phyloP scores from a whole-genome alignment of 2,888 invertebrate species.

The Scaptomyza polygonia region DNA sequence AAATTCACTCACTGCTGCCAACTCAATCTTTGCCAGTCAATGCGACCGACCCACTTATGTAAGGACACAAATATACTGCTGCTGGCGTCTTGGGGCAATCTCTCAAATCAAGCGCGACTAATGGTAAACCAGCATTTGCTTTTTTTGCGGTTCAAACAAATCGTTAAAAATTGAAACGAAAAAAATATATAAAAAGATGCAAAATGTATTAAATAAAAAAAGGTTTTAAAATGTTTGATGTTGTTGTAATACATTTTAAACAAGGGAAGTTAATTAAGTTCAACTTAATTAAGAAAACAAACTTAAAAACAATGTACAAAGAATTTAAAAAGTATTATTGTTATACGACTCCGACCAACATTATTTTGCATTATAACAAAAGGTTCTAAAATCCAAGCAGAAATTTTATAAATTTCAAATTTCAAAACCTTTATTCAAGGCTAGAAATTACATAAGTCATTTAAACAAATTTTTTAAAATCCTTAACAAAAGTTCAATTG shows the following conservation, averaged over 20 bases:
- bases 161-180: slow-evolving; percentile 47
- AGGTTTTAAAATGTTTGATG: slow-evolving; percentile 33
- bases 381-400: no score
- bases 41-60: slow-evolving; percentile 43
- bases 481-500: slow-evolving; percentile 25
- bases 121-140: slow-evolving; percentile 37
- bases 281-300: no score
- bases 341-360: no score
- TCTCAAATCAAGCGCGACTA: slow-evolving; percentile 45
- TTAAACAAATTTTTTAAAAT: slow-evolving; percentile 6
- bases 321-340: no score
- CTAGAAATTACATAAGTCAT: slow-evolving; percentile 8
- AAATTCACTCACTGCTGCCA: slow-evolving; percentile 22
- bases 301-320: no score
- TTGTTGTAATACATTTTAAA: slow-evolving; percentile 21
- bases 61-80: slow-evolving; percentile 31
- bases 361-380: no score
- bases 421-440: neutral
- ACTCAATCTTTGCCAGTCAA: slow-evolving; percentile 5
- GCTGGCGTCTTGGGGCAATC: slow-evolving; percentile 34
- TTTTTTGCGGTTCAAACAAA: slow-evolving; percentile 1
- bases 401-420: neutral
- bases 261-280: neutral
- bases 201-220: no score
- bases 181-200: slow-evolving; percentile 43